Base-by-base conservation (phyloP, 2,113 vertebrate species). In the Clarias macrocephalus region DNA sequence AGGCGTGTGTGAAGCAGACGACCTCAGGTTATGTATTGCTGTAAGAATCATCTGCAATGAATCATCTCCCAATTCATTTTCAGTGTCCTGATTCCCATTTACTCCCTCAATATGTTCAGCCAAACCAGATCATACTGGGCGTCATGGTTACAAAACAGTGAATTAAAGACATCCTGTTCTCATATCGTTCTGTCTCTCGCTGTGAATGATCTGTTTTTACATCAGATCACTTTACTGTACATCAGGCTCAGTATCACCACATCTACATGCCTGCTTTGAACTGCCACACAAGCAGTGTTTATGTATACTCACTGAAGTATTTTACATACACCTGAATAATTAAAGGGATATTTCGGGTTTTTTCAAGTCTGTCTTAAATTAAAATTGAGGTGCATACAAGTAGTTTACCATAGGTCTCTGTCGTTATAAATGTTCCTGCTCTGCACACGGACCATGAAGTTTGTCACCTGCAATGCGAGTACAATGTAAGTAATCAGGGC, bases 61-160 rank as follows among this genome's bases (percentile, higher is more conserved):
- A 37, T 72, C 70, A 23, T 66, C 84, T 76, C 77, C 21, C 59
- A 80, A 84, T 73, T 68, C 81, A 82, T 70, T 90, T 85, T 89
- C 63, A 83, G 60, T 87, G 75, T 80, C 77, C 84, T 84, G 77
- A 82, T 86, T 85, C 54, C 59, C 33, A 37, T 60, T 70, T 82
- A 70, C 54, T 48, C n/a, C 54, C 75, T 33, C 4, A 13, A 28
- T 79, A 77, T 23, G 7, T 42, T 63, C 42, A 84, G 65, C 48
- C 48, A 57, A 77, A 60, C 84, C 85, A 80, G 10, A 60, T 80
- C 62, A 84, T 54, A 28, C 68, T 48, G n/a, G n/a, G n/a, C 63
- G 52, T 60, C 80, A 80, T n/a, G 52, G 52, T 66, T 80, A 42
- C 48, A 19, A 28, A 68, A 84, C 63, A 77, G 80, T 37, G 72